These are phyloP conservation scores for Thyatira batis DNA, from an alignment of 2,888 invertebrate genomes.

Conservation along the genomic window DNA sequence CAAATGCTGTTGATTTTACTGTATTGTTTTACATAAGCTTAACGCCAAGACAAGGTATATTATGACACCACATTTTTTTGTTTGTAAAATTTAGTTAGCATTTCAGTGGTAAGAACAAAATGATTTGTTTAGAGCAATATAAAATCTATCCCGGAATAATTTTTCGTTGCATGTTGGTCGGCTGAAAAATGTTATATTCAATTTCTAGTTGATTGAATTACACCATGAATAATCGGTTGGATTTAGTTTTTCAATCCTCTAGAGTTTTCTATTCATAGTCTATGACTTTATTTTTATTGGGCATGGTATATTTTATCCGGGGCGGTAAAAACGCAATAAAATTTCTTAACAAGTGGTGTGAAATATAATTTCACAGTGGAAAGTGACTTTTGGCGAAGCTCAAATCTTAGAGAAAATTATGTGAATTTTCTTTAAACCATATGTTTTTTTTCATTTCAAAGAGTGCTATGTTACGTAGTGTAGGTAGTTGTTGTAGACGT, in stretches of 20 bases:
- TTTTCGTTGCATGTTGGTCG: background rate
- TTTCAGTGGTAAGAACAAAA: too few species aligned
- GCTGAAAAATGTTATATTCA: background rate
- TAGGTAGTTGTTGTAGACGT: conserved; percentile 62
- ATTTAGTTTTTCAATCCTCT: too few species aligned
- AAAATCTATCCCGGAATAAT: background rate
- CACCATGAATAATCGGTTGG: too few species aligned
- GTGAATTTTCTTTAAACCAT: conserved; percentile 44
- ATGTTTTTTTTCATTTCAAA: conserved; percentile 61
- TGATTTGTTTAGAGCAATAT: background rate
- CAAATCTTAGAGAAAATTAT: conserved; percentile 63
- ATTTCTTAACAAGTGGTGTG: conserved; percentile 41
- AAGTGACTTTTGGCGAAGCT: conserved; percentile 75
- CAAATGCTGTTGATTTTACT: too few species aligned
- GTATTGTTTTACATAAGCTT: too few species aligned
- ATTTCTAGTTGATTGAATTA: background rate
- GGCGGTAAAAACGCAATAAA: conserved; percentile 30
- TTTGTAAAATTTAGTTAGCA: too few species aligned
- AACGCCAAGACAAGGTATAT: too few species aligned
- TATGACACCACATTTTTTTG: too few species aligned
- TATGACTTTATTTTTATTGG: background rate
- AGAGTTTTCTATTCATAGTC: background rate
- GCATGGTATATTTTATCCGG: conserved; percentile 1
- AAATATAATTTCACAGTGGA: conserved; percentile 72
- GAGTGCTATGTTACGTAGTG: conserved; percentile 76